phyloP scores from a whole-genome alignment of 2,888 invertebrate genomes.

The Aleiodes alternator region DNA sequence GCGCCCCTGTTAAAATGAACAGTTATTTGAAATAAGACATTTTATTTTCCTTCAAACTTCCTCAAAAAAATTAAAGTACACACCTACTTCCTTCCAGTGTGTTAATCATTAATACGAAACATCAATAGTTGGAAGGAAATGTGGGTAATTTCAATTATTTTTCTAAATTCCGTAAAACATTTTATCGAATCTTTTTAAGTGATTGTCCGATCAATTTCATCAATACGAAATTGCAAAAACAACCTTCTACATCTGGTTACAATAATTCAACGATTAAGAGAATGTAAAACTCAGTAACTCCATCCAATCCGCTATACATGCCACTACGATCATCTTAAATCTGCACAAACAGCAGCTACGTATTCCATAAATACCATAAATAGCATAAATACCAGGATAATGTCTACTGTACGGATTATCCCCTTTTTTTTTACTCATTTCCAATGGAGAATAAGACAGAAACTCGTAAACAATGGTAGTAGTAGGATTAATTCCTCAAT shows the following conservation, averaged over 20 bases:
- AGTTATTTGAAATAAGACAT: constrained; percentile 27
- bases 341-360: not conserved
- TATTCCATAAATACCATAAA: not conserved
- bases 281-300: too few relatives aligned
- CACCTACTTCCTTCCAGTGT: constrained; percentile 8
- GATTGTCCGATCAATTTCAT: too few relatives aligned
- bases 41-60: constrained; percentile 10
- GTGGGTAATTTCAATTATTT: not conserved
- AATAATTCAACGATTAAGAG: too few relatives aligned
- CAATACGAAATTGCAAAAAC: too few relatives aligned
- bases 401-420: too few relatives aligned
- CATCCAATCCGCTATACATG: not conserved
- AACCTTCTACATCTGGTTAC: too few relatives aligned
- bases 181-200: not conserved
- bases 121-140: not conserved
- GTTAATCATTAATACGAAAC: constrained; percentile 4
- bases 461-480: constrained; percentile 15
- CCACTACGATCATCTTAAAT: not conserved
- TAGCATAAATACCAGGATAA: not conserved
- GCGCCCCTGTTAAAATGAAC: constrained; percentile 66
- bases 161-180: not conserved
- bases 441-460: too few relatives aligned
- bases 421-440: too few relatives aligned
- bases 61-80: constrained; percentile 13
- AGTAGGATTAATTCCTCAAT: too few relatives aligned